phyloP scores from a whole-genome alignment of 2,797 vertebrate species.

The Rhabdomys pumilio region DNA sequence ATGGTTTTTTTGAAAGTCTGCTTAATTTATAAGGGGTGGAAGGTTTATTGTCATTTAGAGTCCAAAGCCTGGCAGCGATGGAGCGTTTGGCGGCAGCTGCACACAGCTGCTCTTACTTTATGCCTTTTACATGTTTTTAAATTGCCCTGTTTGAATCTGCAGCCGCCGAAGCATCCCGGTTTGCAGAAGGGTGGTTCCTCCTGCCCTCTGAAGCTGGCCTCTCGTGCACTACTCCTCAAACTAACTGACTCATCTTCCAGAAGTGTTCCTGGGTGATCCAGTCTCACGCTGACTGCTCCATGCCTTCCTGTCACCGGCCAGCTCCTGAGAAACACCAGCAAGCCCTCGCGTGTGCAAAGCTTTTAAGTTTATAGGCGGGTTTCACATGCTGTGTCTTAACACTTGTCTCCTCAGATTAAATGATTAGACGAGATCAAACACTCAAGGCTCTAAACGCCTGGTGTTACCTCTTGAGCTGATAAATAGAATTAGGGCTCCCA shows the following conservation, averaged over 20 bases:
- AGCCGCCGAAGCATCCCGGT: neutral
- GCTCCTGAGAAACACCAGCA: neutral
- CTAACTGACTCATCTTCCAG: neutral
- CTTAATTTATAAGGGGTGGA: constrained; percentile 93
- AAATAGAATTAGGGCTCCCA: constrained; percentile 70
- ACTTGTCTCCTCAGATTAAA: constrained; percentile 74
- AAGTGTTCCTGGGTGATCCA: neutral
- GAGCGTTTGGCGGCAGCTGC: constrained; percentile 85
- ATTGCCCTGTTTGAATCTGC: constrained; percentile 86
- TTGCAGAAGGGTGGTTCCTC: constrained; percentile 20
- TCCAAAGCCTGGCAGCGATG: constrained; percentile 89
- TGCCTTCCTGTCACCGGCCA: neutral
- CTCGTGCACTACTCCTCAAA: neutral
- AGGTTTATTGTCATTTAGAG: constrained; percentile 92
- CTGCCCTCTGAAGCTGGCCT: neutral
- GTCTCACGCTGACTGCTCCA: neutral
- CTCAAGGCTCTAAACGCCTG: constrained; percentile 64
- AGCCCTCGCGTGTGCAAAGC: constrained; percentile 28
- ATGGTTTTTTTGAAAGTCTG: constrained; percentile 89
- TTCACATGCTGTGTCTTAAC: constrained; percentile 57
- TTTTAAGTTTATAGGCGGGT: constrained; percentile 75
- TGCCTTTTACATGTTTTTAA: constrained; percentile 90
- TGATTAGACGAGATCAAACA: constrained; percentile 79
- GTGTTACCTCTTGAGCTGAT: constrained; percentile 74
- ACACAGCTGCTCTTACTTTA: constrained; percentile 87